Percentiles rank a stretch among this genome's conserved stretches.
phyloP scores from a whole-genome alignment of 2,888 invertebrate genomes.

The Crepidodera aurea region DNA sequence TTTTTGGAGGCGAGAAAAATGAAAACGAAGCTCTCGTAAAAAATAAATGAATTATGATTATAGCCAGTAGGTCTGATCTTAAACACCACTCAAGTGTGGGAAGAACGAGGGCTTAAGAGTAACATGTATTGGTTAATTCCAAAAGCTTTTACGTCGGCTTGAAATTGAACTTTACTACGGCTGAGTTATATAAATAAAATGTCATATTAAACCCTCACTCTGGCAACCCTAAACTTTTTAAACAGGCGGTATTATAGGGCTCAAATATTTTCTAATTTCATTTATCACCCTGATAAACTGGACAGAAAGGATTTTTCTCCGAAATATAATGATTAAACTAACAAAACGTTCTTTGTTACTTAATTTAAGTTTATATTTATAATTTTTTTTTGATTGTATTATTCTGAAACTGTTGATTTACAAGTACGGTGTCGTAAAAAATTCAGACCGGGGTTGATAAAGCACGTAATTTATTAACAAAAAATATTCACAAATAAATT shows the following conservation, averaged over 20 bases:
- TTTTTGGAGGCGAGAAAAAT: constrained; percentile 9
- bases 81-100: constrained; percentile 19
- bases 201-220: constrained; percentile 21
- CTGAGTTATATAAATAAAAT: constrained; percentile 22
- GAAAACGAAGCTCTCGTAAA: constrained; percentile 14
- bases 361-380: no score
- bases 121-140: constrained; percentile 24
- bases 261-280: constrained; percentile 11
- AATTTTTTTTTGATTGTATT: no score
- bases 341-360: no score
- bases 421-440: no score
- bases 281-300: not conserved
- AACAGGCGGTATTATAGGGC: constrained; percentile 6
- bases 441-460: not conserved
- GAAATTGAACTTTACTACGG: constrained; percentile 25
- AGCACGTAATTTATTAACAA: not conserved
- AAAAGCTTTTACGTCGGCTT: constrained; percentile 22
- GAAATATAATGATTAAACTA: not conserved
- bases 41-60: constrained; percentile 26
- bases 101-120: constrained; percentile 17
- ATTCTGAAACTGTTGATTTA: no score
- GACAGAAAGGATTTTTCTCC: not conserved
- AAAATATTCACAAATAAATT: constrained; percentile 8
- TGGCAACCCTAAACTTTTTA: constrained; percentile 5
- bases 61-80: constrained; percentile 26